Base-by-base conservation (phyloP, 2,888 invertebrate species). In the Cecidostiba fungosa region DNA sequence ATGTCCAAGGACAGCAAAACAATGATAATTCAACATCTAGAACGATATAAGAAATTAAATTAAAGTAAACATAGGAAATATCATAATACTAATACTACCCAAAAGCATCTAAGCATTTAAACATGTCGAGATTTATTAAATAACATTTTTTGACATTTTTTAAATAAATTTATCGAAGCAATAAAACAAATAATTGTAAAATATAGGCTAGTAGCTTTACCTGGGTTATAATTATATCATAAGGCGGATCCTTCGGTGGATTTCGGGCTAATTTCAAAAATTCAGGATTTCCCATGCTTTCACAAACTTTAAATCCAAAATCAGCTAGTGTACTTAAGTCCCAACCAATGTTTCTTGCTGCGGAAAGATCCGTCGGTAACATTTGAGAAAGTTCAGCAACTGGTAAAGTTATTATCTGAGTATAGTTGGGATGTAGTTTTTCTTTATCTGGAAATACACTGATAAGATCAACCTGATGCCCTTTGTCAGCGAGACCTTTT, bases 391-490 rank as follows among this genome's bases (percentile, higher is more conserved):
- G 0, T 5, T 62, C 16, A 16, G n/a, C n/a, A n/a, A 5, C 36
- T 6, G 74, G 50, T n/a, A 85, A 16, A 16, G 39, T 80, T 0
- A 87, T 62, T 8, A 87, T 85, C 14, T 83, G 82, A 3, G 14
- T 78, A 32, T 84, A 85, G 14, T 85, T 87, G 1, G 87, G 78
- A 29, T 73, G 0, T 1, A 4, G 10, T n/a, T 26, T 86, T 16
- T 90, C 88, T 79, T 91, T 91, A 43, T 90, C 81, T 0, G 93
- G 92, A 76, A 93, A 92, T 70, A 92, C 90, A 77, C 92, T 90
- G 10, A 92, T 86, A 0, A 92, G 89, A 62, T 92, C 92, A 8
- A 94, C 93, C 85, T 93, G 92, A 87, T 95, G 95, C 0, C 95
- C 94, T 32, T 92, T 89, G 6, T 90, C 88, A 4, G 94, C 90